Percentiles rank a stretch among this genome's conserved stretches.
Evolutionary conservation across 2,113 vertebrate genomes (phyloP).

Genomic region (Neolamprologus ventralis): DNA sequence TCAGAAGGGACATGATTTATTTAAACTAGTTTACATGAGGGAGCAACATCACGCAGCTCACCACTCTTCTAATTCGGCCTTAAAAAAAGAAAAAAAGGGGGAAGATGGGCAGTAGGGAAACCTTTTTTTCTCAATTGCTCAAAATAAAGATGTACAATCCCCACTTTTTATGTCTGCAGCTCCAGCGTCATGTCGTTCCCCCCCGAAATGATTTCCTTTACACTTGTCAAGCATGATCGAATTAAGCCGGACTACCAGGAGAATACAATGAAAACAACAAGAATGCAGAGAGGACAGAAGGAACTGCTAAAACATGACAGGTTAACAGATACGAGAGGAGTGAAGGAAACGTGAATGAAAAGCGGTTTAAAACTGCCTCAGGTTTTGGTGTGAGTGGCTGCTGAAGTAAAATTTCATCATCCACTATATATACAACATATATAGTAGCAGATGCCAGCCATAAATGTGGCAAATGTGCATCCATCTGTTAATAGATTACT

Average conservation of each 20-base stretch:
- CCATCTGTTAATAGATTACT: neutral
- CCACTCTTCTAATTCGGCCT: constrained; percentile 8
- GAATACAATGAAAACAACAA: neutral
- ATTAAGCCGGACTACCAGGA: neutral
- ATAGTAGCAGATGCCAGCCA: neutral
- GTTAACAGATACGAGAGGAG: neutral
- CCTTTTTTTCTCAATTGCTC: neutral
- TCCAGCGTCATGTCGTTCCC: neutral
- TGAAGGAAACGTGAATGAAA: neutral
- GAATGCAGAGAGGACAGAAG: neutral
- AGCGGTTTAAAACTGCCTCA: neutral
- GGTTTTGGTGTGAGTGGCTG: neutral
- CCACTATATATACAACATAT: neutral
- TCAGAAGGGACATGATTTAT: constrained; percentile 52
- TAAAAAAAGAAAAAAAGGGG: neutral
- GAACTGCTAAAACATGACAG: neutral
- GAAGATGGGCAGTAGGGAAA: neutral
- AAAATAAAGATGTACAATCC: constrained; percentile 20
- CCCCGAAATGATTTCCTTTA: neutral
- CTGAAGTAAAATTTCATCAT: neutral
- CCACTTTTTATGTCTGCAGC: neutral
- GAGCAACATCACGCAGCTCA: constrained; percentile 20
- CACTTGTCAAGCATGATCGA: neutral
- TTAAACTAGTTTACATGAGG: constrained; percentile 40
- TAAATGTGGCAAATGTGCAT: neutral